Evolutionary conservation across 1,140 invertebrate genomes (phyloP), one percentile per base, ranked within the genome.

Genomic region (Pemphigus obesinymphae): DNA sequence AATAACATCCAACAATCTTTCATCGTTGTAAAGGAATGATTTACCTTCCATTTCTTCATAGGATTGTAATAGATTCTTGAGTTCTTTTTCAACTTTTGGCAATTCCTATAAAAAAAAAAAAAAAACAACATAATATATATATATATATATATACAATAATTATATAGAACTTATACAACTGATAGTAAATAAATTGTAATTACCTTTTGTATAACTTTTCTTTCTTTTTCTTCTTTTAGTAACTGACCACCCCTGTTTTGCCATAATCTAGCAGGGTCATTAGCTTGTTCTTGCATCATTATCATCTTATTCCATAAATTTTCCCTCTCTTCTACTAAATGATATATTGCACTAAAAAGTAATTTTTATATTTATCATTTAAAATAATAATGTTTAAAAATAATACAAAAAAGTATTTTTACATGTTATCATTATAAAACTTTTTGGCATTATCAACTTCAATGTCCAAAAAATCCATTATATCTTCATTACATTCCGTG

Each of bases 161-260:
- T 15, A 75, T 3, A 50, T 3, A 29, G 45, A 50, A 37, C 53
- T 48, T 72, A 40, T 40, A 26, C 15, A 37, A 2, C 45, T 53
- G 8, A 31, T 37, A 53, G 7, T 53, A 23, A 45, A n/a, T n/a
- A n/a, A 53, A 23, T 34, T 48, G 26, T 34, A 68, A 23, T 40
- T 83, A 83, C 83, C 61, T 83, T 83, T 82, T 82, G 82, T 29
- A 84, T 73, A 31, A 75, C 23, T 82, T 84, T 84, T 45, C 84
- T 55, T 83, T 84, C 82, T 29, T 82, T 83, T 80, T 84, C 84
- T 82, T 84, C 84, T 66, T 82, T 82, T 5, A 84, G 26, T n/a
- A 84, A 53, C 17, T 84, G 83, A 0, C 83, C 83, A 31, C 83
- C 83, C 73, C 83, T 43, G 15, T 84, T 84, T 70, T 84, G 82